Conservation (phyloP, 2,888 invertebrate species). For the Drosophila limbata region DNA sequence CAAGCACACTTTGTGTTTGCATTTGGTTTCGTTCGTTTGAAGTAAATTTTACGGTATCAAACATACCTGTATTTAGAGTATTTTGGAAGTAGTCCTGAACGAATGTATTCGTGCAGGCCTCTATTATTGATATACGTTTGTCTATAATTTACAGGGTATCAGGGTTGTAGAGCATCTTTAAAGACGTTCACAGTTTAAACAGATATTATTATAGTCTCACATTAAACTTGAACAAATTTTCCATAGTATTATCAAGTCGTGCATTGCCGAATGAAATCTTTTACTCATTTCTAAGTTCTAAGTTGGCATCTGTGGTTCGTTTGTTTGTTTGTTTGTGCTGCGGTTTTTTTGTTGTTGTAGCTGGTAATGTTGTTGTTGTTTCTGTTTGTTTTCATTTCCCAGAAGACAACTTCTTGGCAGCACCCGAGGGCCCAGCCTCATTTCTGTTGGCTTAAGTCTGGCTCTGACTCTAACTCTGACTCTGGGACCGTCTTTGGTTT, state of each 20-base stretch:
- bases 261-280: not conserved
- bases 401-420: slow-evolving; percentile 56
- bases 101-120: too few relatives aligned
- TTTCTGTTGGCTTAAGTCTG: slow-evolving; percentile 51
- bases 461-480: slow-evolving; percentile 7
- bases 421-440: slow-evolving; percentile 60
- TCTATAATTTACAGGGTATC: not conserved
- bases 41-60: too few relatives aligned
- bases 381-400: slow-evolving; percentile 59
- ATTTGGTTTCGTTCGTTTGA: too few relatives aligned
- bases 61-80: too few relatives aligned
- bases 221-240: not conserved
- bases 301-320: slow-evolving; percentile 41
- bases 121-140: too few relatives aligned
- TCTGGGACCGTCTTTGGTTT: slow-evolving; percentile 3
- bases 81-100: too few relatives aligned
- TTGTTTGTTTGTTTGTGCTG: slow-evolving; percentile 18
- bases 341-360: not conserved
- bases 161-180: too few relatives aligned
- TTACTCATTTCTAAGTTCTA: slow-evolving; percentile 20
- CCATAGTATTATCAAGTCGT: slow-evolving; percentile 7
- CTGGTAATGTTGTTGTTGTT: slow-evolving; percentile 18
- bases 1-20: too few relatives aligned
- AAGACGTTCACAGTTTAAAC: too few relatives aligned
- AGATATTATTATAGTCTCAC: too few relatives aligned